Evolutionary conservation across 2,113 vertebrate genomes (phyloP), one percentile per base, ranked within the genome.

Genomic region (Lophochroa leadbeateri): DNA sequence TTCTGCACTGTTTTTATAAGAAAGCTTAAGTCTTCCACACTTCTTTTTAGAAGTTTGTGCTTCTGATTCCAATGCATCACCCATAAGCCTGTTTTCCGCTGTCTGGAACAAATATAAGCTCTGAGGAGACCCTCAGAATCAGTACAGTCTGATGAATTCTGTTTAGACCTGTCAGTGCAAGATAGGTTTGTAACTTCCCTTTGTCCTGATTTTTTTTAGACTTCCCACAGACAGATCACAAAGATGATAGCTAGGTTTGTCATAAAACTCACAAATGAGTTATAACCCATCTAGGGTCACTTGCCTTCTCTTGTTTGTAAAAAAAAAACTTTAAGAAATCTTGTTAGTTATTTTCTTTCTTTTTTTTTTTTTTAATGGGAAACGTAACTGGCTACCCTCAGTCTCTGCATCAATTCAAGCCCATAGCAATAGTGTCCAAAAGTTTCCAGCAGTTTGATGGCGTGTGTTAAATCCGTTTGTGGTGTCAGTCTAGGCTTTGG

Each of bases 191-290:
- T 76, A 82, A 71, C 15, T 57, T 2, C 49, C 4, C 9, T 76
- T 76, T 60, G 10, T 29, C 13, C 5, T 20, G n/a, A 63, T 3
- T 44, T 41, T 86, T 82, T 84, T 76, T 72, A 63, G 17, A 64
- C 29, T 74, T 91, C 43, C 31, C 7, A 31, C 5, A 53, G 29
- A 37, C 6, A 67, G 21, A 86, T 67, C 28, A 52, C 20, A 41
- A n/a, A 69, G 23, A 72, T 0, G 0, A 41, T 44, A 28, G 2
- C 14, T 44, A 5, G 35, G 5, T 17, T 74, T 91, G 31, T 43
- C 25, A 39, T 39, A 49, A 86, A 93, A 57, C 24, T 75, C 31
- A 29, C 8, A 0, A 80, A 69, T 60, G 17, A 78, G 7, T 84
- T 63, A 61, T 61, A 53, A 57, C 3, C 4, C 17, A 29, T 18